Evolutionary conservation across 1,140 invertebrate species (phyloP).

Genomic region (Pogonomyrmex barbatus): DNA sequence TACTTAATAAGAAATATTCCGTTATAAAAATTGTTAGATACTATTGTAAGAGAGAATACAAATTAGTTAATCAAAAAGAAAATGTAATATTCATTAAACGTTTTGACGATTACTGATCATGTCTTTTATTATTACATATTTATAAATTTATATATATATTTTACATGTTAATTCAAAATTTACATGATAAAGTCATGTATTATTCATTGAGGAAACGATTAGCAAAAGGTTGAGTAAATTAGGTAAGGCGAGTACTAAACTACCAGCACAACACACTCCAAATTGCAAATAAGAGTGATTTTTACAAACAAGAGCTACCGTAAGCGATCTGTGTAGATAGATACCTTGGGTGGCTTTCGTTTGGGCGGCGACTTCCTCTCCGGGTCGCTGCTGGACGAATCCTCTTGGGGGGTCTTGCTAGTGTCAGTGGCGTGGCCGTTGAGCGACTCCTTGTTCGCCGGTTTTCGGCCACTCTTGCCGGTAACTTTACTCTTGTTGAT

Average conservation of each 20-base stretch:
- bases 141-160: constrained; percentile 24
- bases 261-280: constrained; percentile 26
- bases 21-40: background rate
- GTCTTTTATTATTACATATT: background rate
- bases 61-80: background rate
- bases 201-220: background rate
- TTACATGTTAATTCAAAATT: background rate
- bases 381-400: constrained; percentile 91
- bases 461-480: constrained; percentile 80
- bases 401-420: constrained; percentile 87
- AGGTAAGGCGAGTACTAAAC: constrained; percentile 10
- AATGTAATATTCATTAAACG: background rate
- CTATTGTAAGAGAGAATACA: background rate
- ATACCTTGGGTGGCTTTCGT: constrained; percentile 91
- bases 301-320: constrained; percentile 12
- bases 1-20: constrained; percentile 1
- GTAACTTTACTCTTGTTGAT: constrained; percentile 89
- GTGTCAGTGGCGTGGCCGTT: constrained; percentile 88
- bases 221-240: background rate
- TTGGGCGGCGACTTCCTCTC: constrained; percentile 90
- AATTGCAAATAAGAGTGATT: background rate
- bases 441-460: constrained; percentile 82
- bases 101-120: background rate
- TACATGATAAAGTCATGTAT: background rate
- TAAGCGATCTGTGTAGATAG: constrained; percentile 76